Conservation (phyloP, 2,113 vertebrate species). For the Chaetodon trifascialis region DNA sequence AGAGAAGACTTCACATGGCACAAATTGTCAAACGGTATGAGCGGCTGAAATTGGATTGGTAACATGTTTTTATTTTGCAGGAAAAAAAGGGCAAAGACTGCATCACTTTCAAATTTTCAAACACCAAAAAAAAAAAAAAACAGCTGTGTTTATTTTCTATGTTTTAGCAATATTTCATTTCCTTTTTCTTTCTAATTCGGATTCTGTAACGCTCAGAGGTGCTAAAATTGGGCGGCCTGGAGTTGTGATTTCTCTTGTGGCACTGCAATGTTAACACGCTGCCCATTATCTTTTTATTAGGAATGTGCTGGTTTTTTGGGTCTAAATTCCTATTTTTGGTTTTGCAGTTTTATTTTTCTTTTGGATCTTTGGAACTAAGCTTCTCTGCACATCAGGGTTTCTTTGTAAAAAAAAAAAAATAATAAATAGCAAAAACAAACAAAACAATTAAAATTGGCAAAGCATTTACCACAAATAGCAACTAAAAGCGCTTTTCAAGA, state of each 20-base stretch:
- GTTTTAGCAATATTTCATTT: background rate
- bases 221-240: constrained; percentile 8
- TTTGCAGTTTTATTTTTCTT: background rate
- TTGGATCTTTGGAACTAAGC: background rate
- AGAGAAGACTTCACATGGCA: constrained; percentile 32
- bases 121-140: too few relatives aligned
- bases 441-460: background rate
- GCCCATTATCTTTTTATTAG: background rate
- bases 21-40: constrained; percentile 11
- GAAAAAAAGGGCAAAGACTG: background rate
- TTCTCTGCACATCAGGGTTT: background rate
- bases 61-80: constrained; percentile 12
- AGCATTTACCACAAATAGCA: background rate
- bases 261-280: background rate
- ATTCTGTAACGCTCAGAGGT: background rate
- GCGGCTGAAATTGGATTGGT: background rate
- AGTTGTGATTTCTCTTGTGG: constrained; percentile 19
- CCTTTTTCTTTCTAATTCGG: background rate
- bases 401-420: background rate
- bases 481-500: background rate
- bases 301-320: background rate
- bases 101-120: background rate
- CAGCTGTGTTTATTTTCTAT: too few relatives aligned
- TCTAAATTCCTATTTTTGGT: background rate
- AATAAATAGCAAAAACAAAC: background rate